Percentiles rank a stretch among this genome's conserved stretches.
phyloP scores from a whole-genome alignment of 2,113 vertebrate genomes.

The Montifringilla adamsi region DNA sequence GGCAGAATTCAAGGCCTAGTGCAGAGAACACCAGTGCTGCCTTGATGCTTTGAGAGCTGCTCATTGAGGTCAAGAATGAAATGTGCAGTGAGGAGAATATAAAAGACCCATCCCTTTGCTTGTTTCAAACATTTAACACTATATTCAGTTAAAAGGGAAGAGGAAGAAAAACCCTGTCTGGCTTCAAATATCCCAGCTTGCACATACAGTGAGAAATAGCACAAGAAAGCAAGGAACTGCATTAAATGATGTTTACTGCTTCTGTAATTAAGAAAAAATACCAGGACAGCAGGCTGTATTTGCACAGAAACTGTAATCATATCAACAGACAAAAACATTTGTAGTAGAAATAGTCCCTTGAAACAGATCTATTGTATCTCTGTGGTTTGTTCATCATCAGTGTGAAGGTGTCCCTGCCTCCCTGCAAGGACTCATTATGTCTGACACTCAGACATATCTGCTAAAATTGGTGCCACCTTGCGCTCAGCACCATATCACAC shows the following conservation, averaged over 20 bases:
- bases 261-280: background rate
- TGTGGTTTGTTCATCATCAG: background rate
- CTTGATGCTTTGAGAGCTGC: background rate
- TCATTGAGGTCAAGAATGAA: background rate
- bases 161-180: fast-evolving
- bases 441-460: background rate
- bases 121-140: background rate
- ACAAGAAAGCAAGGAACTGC: background rate
- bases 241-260: background rate
- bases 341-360: background rate
- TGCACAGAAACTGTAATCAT: background rate
- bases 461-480: background rate
- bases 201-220: background rate
- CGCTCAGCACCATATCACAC: background rate
- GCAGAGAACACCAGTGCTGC: background rate
- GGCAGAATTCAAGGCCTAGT: background rate
- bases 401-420: fast-evolving
- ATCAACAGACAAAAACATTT: background rate
- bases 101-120: background rate
- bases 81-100: background rate
- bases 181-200: background rate
- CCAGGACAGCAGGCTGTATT: background rate
- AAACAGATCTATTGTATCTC: background rate
- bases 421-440: background rate
- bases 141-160: background rate